phyloP scores from a whole-genome alignment of 2,113 vertebrate species.

The Oncorhynchus kisutch region DNA sequence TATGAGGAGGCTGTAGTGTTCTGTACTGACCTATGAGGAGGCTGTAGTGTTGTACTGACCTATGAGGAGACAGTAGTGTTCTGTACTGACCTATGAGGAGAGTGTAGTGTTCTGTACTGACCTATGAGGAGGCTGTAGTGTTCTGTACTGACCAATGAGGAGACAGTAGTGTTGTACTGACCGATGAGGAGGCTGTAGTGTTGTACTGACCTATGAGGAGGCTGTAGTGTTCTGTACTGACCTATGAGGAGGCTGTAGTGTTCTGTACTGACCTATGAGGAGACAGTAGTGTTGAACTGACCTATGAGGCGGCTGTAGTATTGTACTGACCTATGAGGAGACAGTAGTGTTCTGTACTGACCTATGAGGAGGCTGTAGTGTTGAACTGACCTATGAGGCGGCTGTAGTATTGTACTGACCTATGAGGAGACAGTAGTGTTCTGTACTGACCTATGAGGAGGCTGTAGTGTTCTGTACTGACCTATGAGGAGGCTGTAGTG shows the following conservation, averaged over 20 bases:
- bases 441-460: neutral
- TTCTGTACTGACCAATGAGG: constrained; percentile 82
- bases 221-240: neutral
- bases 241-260: neutral
- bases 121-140: neutral
- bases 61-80: neutral
- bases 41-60: neutral
- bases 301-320: neutral
- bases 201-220: neutral
- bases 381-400: neutral
- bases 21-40: neutral
- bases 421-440: neutral
- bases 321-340: neutral
- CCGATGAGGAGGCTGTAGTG: neutral
- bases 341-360: constrained; percentile 49
- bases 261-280: neutral
- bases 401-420: neutral
- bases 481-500: neutral
- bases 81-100: neutral
- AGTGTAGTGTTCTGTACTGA: neutral
- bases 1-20: constrained; percentile 81
- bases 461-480: neutral
- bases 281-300: neutral
- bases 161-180: constrained; percentile 46
- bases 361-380: constrained; percentile 85